A percentile compares a stretch with the other conserved stretches of the same genome.
These are phyloP conservation scores for Dascyllus trimaculatus DNA, from an alignment of 2,113 vertebrate species.

Conservation along the genomic window DNA sequence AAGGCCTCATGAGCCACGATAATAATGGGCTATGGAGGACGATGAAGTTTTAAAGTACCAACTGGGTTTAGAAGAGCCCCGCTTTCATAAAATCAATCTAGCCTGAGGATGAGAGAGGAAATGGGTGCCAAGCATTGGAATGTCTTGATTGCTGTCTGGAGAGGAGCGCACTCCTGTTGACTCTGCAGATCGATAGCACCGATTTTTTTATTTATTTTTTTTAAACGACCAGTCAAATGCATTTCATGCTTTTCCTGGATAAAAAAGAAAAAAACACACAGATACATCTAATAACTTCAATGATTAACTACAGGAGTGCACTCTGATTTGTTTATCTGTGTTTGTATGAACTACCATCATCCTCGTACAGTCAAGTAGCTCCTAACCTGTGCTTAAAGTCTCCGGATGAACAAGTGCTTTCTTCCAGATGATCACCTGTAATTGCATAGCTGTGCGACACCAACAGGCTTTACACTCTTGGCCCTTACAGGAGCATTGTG, in stretches of 20 bases:
- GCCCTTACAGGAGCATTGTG: neutral
- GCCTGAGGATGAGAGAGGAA: conserved; percentile 71
- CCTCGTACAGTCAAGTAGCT: neutral
- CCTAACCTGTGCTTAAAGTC: neutral
- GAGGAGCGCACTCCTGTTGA: conserved; percentile 21
- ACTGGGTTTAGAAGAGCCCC: conserved; percentile 47
- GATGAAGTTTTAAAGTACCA: conserved; percentile 68
- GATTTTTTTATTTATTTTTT: conserved; percentile 28
- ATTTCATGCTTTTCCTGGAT: conserved; percentile 51
- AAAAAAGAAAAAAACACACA: conserved; percentile 36
- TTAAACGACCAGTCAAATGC: conserved; percentile 51
- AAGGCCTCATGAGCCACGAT: conserved; percentile 42
- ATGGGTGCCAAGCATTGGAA: conserved; percentile 58
- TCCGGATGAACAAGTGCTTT: conserved; percentile 17
- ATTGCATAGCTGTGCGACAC: conserved; percentile 34
- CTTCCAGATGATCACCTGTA: conserved; percentile 49
- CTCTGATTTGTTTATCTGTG: neutral
- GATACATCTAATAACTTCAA: conserved; percentile 24
- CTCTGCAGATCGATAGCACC: conserved; percentile 69
- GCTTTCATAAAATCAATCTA: conserved; percentile 79
- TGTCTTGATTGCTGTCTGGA: conserved; percentile 76
- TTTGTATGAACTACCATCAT: neutral
- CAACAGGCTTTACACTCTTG: conserved; percentile 17
- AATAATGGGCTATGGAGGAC: conserved; percentile 46
- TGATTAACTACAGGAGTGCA: conserved; percentile 1